Percentiles rank a stretch among this genome's conserved stretches.
Conservation (phyloP, 1,140 invertebrate species). For the Heliconius melpomene region DNA sequence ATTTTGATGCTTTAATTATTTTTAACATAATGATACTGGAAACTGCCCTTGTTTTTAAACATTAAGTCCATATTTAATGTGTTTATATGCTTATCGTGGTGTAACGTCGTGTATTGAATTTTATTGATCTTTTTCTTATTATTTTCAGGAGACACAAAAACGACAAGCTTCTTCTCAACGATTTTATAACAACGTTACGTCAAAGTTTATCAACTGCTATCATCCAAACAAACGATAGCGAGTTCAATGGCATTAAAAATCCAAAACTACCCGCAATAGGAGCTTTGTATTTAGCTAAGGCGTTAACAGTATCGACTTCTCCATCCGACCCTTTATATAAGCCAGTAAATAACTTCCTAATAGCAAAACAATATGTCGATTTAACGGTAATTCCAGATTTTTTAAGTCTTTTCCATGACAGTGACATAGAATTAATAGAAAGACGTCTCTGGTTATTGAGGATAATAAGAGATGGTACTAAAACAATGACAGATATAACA, state of each 20-base stretch:
- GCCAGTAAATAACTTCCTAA: conserved; percentile 86
- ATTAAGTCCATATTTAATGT: no score
- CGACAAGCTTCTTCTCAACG: conserved; percentile 75
- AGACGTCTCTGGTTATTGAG: conserved; percentile 87
- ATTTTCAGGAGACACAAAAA: conserved; percentile 78
- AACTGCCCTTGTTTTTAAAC: no score
- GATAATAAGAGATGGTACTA: conserved; percentile 84
- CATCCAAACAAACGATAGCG: conserved; percentile 39
- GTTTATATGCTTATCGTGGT: no score
- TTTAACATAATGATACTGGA: no score
- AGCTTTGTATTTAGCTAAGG: conserved; percentile 86
- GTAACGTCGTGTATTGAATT: neutral
- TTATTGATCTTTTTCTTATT: neutral
- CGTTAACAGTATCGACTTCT: conserved; percentile 84
- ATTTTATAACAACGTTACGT: conserved; percentile 71
- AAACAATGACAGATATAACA: conserved; percentile 77
- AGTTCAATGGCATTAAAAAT: conserved; percentile 60
- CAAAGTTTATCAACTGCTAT: conserved; percentile 69
- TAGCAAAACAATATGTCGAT: conserved; percentile 86
- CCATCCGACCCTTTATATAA: conserved; percentile 86
- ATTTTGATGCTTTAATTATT: no score
- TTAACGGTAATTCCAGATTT: conserved; percentile 89
- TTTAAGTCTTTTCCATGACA: conserved; percentile 86
- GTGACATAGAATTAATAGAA: conserved; percentile 82
- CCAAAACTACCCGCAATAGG: conserved; percentile 84